phyloP scores from a whole-genome alignment of 2,113 vertebrate species.

The Eurystomus gularis region DNA sequence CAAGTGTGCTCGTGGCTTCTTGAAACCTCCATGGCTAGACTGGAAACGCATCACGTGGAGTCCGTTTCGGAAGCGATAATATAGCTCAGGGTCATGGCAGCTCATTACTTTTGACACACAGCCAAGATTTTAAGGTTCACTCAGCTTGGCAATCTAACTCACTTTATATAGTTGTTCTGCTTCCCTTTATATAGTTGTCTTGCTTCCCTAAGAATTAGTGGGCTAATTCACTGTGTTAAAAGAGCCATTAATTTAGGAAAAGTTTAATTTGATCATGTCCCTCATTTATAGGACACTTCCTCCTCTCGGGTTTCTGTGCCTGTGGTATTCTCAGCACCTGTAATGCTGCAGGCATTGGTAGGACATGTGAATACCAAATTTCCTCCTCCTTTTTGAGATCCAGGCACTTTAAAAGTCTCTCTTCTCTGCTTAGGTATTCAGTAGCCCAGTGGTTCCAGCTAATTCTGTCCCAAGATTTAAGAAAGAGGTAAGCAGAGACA shows the following conservation, averaged over 20 bases:
- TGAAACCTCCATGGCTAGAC: neutral
- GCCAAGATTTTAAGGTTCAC: slow-evolving; percentile 38
- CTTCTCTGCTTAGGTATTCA: neutral
- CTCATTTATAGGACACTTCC: neutral
- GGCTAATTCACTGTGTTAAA: neutral
- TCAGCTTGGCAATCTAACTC: neutral
- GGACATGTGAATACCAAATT: neutral
- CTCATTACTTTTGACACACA: slow-evolving; percentile 8
- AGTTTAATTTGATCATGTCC: neutral
- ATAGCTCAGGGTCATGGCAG: neutral
- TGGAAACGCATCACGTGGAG: neutral
- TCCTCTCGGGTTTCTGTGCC: neutral
- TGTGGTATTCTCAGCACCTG: neutral
- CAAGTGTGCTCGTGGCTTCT: neutral
- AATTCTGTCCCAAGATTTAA: neutral
- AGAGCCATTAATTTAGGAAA: neutral
- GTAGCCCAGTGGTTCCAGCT: neutral
- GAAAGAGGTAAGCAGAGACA: neutral
- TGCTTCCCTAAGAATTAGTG: neutral
- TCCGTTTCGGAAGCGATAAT: slow-evolving; percentile 12
- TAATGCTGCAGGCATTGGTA: neutral
- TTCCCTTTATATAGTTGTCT: neutral
- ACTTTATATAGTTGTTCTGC: neutral
- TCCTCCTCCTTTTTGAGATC: neutral
- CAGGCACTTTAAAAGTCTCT: neutral